A percentile compares a stretch with the other conserved stretches of the same genome.
These are phyloP conservation scores for Vimba vimba DNA, from an alignment of 2,113 vertebrate genomes.

Conservation along the genomic window DNA sequence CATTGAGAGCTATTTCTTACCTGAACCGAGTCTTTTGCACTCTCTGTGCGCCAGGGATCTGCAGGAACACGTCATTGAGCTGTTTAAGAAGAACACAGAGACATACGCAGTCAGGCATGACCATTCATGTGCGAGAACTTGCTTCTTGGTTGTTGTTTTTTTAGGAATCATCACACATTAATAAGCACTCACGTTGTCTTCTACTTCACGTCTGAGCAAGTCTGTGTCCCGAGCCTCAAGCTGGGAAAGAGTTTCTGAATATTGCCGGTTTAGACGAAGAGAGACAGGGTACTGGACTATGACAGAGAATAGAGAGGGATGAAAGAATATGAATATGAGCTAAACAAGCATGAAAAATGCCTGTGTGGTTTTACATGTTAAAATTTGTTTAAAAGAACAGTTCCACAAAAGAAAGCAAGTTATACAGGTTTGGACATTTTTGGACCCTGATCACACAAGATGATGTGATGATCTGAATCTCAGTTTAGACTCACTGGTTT, in stretches of 20 bases:
- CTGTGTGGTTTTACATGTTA: background rate
- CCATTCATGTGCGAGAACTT: background rate
- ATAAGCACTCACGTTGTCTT: slow-evolving; percentile 84
- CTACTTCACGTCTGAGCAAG: slow-evolving; percentile 86
- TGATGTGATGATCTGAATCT: background rate
- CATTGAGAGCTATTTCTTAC: slow-evolving; percentile 69
- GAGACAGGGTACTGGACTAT: slow-evolving; percentile 89
- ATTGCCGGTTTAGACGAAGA: slow-evolving; percentile 84
- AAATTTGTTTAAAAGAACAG: background rate
- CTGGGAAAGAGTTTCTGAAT: slow-evolving; percentile 83
- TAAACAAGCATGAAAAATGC: background rate
- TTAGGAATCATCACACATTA: background rate
- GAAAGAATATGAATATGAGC: background rate
- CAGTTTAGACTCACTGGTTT: slow-evolving; percentile 77
- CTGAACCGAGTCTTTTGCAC: slow-evolving; percentile 91
- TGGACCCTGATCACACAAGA: background rate
- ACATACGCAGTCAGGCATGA: slow-evolving; percentile 10
- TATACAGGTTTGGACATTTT: background rate
- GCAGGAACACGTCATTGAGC: slow-evolving; percentile 89
- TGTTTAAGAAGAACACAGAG: slow-evolving; percentile 60
- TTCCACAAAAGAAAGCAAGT: background rate
- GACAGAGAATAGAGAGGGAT: background rate
- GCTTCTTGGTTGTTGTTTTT: background rate
- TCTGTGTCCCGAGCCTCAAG: slow-evolving; percentile 81
- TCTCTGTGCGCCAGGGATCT: slow-evolving; percentile 82